These are phyloP conservation scores for Pempheris klunzingeri DNA, from an alignment of 2,797 vertebrate species.

Conservation along the genomic window DNA sequence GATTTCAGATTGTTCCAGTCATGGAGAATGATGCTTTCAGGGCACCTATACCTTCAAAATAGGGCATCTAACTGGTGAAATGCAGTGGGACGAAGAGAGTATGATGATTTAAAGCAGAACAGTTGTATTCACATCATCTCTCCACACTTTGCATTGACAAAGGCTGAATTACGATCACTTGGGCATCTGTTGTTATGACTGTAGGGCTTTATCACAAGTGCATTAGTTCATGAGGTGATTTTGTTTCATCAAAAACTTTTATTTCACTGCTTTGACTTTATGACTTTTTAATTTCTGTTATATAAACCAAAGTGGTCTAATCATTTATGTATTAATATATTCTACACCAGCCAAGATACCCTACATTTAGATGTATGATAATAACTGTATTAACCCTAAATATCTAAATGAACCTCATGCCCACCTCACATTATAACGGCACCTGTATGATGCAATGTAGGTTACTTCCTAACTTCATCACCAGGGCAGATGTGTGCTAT, in stretches of 20 bases:
- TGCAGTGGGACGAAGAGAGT: background rate
- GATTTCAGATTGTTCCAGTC: background rate
- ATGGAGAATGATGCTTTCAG: no score
- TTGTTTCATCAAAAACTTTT: background rate
- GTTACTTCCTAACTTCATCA: background rate
- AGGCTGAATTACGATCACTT: background rate
- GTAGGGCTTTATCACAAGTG: background rate
- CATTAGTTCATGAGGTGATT: background rate
- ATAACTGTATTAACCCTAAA: background rate
- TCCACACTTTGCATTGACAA: background rate
- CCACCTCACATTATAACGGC: background rate
- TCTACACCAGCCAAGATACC: background rate
- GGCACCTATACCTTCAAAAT: background rate
- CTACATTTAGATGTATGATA: background rate
- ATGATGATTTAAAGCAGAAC: background rate
- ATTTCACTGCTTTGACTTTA: background rate
- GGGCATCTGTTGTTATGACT: background rate
- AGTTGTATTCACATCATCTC: background rate
- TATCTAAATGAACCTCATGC: background rate
- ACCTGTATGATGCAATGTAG: background rate
- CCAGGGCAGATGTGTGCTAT: conserved; percentile 26
- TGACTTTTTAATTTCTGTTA: background rate
- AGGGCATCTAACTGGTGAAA: background rate
- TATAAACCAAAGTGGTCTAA: background rate
- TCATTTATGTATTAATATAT: background rate